Base-by-base conservation (phyloP, 2,797 vertebrate genomes). In the Toxotes lorentzi region DNA sequence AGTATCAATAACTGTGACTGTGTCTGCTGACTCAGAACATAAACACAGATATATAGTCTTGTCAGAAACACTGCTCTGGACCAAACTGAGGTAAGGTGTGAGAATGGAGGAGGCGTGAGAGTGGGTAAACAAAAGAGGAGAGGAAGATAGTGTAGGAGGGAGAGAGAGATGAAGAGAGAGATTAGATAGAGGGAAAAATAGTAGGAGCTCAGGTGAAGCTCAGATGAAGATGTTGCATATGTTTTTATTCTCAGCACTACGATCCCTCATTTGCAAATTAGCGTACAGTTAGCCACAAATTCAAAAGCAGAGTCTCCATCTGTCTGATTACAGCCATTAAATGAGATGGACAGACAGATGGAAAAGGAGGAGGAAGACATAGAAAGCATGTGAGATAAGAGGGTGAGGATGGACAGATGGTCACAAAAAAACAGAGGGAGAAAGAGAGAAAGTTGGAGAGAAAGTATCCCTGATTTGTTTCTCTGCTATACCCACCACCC, bases 11-110 rank as follows among this genome's bases (percentile, higher is more conserved):
- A 48, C 32, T 24, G 14, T 14, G 10, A 13, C 34, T 69, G 19
- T 48, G 43, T 54, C 30, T 73, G 86, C 86, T 88, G 88, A 88
- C 53, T 89, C 81, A 30, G 66, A 76, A 35, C 34, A 62, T 48
- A 79, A 68, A 81, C 71, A 67, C 51, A 71, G 30, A 64, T 30
- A 30, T 30, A 30, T 30, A 30, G 27, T 30, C 41, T 57, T 14
- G 32, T 47, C 7, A 17, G 35, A 67, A 67, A 45, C 53, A 13
- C 43, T 11, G 58, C 69, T 61, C 45, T 56, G 56, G 60, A 35
- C 43, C 23, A 32, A 53, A 71, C 24, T 11, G 57, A 63, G 72
- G 47, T 4, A 17, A 34, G 57, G 48, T 38, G 40, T 32, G 54
- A 19, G 24, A 48, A 21, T 1, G 11, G 48, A 43, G 69, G 59